Evolutionary conservation across 2,888 invertebrate species (phyloP), one percentile per base, ranked within the genome.

Genomic region (Ecliptopera silaceata): DNA sequence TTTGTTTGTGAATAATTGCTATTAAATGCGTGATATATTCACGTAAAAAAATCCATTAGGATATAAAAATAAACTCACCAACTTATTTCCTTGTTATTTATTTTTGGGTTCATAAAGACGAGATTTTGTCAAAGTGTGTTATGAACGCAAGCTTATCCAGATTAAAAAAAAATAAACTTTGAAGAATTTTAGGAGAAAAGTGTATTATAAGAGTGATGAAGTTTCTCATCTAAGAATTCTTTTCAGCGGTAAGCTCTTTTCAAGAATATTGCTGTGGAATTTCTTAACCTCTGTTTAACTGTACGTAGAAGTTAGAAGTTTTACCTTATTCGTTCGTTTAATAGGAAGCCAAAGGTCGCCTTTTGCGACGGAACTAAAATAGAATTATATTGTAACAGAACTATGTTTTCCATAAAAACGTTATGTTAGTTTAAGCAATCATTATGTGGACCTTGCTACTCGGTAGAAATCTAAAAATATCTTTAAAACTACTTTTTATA

Each of bases 151-250:
- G 13, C n/a, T 38, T 38, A 26, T 26, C 38, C 15, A 38, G 47
- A 47, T 47, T 38, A 26, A 38, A 47, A 17, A 6, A 32, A 42
- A 49, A 42, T 32, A 31, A 31, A 20, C 11, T 32, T 12, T 18
- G 6, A 36, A 41, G 22, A 46, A 13, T 22, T 39, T 45, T 31
- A 39, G 13, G 22, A 38, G 36, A 38, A 51, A 45, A 46, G 41
- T 46, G 15, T 45, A 20, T 31, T 39, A 39, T 31, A 45, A 45
- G 31, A 41, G 41, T 42, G 53, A 46, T 42, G 26, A 34, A 46
- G 34, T 47, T 53, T 53, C 48, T 49, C 36, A 50, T 41, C 39
- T 29, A 31, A 38, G 6, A 39, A 17, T 32, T 50, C 22, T 17
- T 49, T 36, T 20, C 18, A 32, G 13, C 44, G 6, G 26, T 51